Evolutionary conservation across 2,888 invertebrate genomes (phyloP).

Genomic region (Acanthosepion lycidas): DNA sequence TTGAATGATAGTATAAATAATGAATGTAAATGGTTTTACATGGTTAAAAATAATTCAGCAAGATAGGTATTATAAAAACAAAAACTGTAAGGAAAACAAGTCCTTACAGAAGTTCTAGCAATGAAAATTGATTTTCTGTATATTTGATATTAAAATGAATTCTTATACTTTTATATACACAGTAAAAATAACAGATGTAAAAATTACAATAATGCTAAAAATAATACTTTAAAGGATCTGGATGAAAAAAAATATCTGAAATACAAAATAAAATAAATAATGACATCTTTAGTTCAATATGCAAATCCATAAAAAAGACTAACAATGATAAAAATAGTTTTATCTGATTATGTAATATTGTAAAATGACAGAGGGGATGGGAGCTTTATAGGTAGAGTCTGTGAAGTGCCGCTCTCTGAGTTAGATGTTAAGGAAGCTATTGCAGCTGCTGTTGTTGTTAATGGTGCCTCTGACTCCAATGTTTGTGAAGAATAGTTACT

Average conservation of each 20-base stretch:
- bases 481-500: not conserved
- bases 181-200: not conserved
- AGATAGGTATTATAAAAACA: not conserved
- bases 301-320: conserved; percentile 14
- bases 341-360: not conserved
- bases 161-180: not conserved
- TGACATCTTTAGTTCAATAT: not conserved
- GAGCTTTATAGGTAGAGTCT: not conserved
- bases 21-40: not conserved
- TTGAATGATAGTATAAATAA: not conserved
- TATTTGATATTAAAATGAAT: too few species aligned
- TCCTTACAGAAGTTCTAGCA: not conserved
- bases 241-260: not conserved
- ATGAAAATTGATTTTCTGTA: not conserved
- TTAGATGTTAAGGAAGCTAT: not conserved
- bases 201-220: not conserved
- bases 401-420: not conserved
- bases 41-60: not conserved
- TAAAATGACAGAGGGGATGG: conserved; percentile 14
- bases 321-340: not conserved
- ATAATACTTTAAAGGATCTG: not conserved
- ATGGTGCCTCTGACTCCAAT: not conserved
- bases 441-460: not conserved
- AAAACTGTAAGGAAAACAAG: not conserved
- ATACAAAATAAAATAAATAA: not conserved